Evolutionary conservation across 2,888 invertebrate genomes (phyloP), one percentile per base, ranked within the genome.

Genomic region (Agrochola macilenta): DNA sequence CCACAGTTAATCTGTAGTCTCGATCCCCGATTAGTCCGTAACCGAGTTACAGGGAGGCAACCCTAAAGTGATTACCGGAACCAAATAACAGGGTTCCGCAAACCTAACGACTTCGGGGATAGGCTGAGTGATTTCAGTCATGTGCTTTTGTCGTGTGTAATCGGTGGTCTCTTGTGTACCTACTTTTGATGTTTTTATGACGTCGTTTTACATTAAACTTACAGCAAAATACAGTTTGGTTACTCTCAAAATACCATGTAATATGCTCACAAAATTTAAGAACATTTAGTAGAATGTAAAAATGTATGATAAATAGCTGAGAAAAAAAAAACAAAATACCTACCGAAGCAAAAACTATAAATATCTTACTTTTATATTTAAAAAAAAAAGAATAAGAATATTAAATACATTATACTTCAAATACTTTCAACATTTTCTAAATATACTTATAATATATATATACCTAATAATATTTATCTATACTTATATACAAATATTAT

Each of bases 61-160:
- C 63, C 68, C 63, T 83, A 87, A 86, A 82, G 69, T 66, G 84
- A 85, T 87, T 86, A 87, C 83, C n/a, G 79, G 63, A 65, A 80
- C 81, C 76, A 76, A 84, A 85, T 84, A 82, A 86, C 87, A 80
- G 81, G 81, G 49, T 63, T 74, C 65, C 77, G 66, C 60, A 46
- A 26, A 43, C 66, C 60, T 66, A 73, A 72, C 63, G 54, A 70
- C 39, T 61, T 39, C 14, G 66, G 66, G 35, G 43, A 7, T 64
- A 68, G 20, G 12, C 11, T 30, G 39, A 35, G n/a, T n/a, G 46
- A 30, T 74, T 63, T 35, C n/a, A 11, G 46, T 26, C n/a, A 9
- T 54, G 43, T 8, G 17, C 52, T 20, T 39, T 26, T 39, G n/a
- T n/a, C n/a, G n/a, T n/a, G n/a, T n/a, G 5, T 14, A 9, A 76